Conservation (phyloP, 2,797 vertebrate genomes). For the Kryptopterus vitreolus region DNA sequence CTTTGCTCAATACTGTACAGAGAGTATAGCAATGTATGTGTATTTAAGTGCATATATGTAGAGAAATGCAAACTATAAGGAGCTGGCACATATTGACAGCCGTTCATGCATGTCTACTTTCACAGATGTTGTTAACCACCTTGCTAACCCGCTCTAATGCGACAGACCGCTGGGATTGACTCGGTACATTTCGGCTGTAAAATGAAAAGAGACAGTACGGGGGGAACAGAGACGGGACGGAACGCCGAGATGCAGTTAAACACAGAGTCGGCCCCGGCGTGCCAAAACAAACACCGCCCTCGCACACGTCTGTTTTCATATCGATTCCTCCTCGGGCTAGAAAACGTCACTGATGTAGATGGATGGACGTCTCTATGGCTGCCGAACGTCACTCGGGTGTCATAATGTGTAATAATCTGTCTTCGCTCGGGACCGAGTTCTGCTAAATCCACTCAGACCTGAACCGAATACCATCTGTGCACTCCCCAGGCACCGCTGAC, state of each 20-base stretch:
- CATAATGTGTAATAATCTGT: conserved; percentile 45
- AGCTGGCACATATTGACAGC: background rate
- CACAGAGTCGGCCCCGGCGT: background rate
- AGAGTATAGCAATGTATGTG: background rate
- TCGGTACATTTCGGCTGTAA: conserved; percentile 5
- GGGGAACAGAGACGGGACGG: conserved; percentile 9
- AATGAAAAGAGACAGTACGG: conserved; percentile 12
- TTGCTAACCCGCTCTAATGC: conserved; percentile 2
- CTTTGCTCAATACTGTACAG: background rate
- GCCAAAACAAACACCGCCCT: conserved; percentile 20
- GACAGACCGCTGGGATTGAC: conserved; percentile 13
- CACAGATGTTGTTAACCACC: conserved; percentile 8
- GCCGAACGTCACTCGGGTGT: conserved; percentile 38
- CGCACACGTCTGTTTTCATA: conserved; percentile 43
- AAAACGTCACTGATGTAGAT: conserved; percentile 43
- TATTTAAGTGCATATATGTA: background rate
- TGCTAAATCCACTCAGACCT: conserved; percentile 23
- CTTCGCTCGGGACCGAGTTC: conserved; percentile 31
- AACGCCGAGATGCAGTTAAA: conserved; percentile 21
- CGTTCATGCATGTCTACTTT: background rate
- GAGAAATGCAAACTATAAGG: background rate
- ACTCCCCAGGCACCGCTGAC: conserved; percentile 15
- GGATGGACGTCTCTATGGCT: conserved; percentile 36
- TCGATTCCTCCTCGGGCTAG: conserved; percentile 17
- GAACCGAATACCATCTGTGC: conserved; percentile 40